Evolutionary conservation across 2,113 vertebrate genomes (phyloP).

Genomic region (Cyprinodon variegatus): DNA sequence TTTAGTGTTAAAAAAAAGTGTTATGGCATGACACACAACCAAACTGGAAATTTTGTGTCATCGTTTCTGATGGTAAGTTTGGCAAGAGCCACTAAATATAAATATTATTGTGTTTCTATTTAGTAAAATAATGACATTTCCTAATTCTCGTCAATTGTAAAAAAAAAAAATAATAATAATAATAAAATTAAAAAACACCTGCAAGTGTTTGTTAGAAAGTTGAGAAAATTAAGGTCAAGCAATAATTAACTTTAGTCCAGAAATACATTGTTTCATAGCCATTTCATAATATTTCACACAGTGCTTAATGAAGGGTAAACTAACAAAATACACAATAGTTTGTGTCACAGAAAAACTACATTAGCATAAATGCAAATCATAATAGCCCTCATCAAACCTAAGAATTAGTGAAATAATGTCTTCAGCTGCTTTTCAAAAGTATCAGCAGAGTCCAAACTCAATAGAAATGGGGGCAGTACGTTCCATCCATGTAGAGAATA

Average conservation of each 20-base stretch:
- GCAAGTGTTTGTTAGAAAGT: background rate
- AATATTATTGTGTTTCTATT: background rate
- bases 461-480: background rate
- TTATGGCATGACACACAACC: no score
- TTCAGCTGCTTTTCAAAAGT: background rate
- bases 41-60: background rate
- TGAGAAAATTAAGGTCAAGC: background rate
- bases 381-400: background rate
- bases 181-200: no score
- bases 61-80: background rate
- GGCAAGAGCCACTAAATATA: background rate
- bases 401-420: background rate
- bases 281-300: background rate
- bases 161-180: no score
- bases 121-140: background rate
- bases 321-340: background rate
- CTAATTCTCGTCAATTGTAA: background rate
- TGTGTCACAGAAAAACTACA: background rate
- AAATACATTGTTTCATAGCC: no score
- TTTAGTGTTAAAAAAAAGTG: no score
- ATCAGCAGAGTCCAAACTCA: background rate
- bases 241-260: no score
- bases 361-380: background rate
- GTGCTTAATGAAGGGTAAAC: background rate
- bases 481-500: background rate